Percentiles rank a stretch among this genome's conserved stretches.
phyloP scores from a whole-genome alignment of 2,113 vertebrate genomes.

The Heterochromis multidens region DNA sequence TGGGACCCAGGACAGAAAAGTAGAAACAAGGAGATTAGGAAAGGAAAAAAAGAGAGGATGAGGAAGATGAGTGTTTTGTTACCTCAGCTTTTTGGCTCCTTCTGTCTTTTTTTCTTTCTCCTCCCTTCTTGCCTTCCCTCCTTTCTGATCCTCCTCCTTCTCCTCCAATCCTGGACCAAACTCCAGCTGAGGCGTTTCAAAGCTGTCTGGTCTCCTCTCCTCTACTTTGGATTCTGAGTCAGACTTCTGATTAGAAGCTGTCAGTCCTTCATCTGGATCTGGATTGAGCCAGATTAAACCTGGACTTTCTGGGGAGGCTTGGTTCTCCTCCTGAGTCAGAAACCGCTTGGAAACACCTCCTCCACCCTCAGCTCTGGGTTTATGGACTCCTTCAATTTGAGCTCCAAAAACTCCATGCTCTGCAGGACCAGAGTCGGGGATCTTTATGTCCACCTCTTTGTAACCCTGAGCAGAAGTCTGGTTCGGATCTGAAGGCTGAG shows the following conservation, averaged over 20 bases:
- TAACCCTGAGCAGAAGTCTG: not conserved
- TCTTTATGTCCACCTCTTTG: not conserved
- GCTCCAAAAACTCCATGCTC: not conserved
- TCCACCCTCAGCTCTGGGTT: not conserved
- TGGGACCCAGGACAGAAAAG: not conserved
- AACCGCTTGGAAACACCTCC: not conserved
- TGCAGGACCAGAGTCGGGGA: not conserved
- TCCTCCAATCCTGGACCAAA: not conserved
- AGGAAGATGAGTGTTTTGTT: not conserved
- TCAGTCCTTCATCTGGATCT: not conserved
- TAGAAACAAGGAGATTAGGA: not conserved
- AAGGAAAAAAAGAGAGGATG: not conserved
- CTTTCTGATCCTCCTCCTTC: fast-evolving
- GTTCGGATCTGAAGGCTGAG: not conserved
- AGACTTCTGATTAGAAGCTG: not conserved
- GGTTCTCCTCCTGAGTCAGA: not conserved
- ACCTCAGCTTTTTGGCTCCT: constrained; percentile 34
- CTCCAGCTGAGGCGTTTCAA: not conserved
- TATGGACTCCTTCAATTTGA: not conserved
- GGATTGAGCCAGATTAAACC: not conserved
- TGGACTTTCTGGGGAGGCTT: not conserved
- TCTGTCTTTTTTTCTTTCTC: not conserved
- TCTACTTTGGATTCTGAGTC: not conserved
- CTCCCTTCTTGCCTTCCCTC: not conserved
- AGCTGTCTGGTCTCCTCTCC: not conserved